Conservation (phyloP, 2,797 vertebrate genomes). For the Propithecus deckenii region DNA sequence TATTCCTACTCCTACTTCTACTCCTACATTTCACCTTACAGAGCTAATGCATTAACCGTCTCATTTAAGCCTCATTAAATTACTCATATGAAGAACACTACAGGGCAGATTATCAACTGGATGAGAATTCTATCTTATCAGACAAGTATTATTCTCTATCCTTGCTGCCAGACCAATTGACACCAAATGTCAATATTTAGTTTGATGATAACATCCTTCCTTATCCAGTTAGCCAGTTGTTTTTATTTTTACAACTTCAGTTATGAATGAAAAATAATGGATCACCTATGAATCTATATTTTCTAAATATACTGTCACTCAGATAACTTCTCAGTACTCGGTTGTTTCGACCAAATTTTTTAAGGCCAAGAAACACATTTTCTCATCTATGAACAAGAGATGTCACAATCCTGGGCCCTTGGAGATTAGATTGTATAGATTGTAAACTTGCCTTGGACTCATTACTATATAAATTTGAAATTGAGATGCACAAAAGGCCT, state of each 20-base stretch:
- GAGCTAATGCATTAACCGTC: not conserved
- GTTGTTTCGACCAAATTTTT: not conserved
- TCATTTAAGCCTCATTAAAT: not conserved
- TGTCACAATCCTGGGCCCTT: not conserved
- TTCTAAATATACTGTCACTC: not conserved
- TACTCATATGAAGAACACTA: not conserved
- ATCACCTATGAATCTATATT: not conserved
- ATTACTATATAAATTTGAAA: not conserved
- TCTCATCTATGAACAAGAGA: not conserved
- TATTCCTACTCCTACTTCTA: not conserved
- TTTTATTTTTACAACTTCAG: not conserved
- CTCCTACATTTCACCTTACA: not conserved
- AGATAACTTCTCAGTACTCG: not conserved
- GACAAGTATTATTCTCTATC: not conserved
- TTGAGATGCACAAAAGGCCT: not conserved
- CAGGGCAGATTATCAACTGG: no score
- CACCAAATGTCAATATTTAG: not conserved
- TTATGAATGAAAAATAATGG: not conserved
- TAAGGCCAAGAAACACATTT: not conserved
- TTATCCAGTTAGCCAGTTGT: not conserved
- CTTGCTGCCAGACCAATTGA: not conserved
- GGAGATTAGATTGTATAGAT: not conserved
- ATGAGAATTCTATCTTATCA: not conserved
- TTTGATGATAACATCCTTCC: not conserved
- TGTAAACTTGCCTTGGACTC: not conserved